These are phyloP conservation scores for Ennomos fuscantarius DNA, from an alignment of 2,888 invertebrate genomes.

Conservation along the genomic window DNA sequence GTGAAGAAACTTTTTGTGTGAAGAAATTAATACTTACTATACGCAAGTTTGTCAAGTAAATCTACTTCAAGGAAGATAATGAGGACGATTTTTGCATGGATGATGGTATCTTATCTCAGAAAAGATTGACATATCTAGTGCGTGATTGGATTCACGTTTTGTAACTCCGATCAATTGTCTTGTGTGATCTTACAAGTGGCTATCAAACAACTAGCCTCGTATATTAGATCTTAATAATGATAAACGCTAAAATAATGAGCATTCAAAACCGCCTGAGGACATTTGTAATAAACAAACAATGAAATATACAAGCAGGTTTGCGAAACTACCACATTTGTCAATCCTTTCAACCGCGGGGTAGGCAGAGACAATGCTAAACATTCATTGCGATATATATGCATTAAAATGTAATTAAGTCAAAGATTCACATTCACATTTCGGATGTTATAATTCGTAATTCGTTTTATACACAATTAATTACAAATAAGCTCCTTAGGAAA, in stretches of 20 bases:
- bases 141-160: constrained; percentile 11
- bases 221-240: constrained; percentile 42
- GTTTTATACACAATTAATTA: not conserved
- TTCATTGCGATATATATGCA: constrained; percentile 29
- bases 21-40: no score
- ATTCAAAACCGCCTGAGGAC: constrained; percentile 33
- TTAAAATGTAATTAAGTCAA: constrained; percentile 26
- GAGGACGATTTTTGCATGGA: no score
- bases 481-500: constrained; percentile 5
- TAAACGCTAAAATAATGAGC: constrained; percentile 43
- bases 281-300: constrained; percentile 43
- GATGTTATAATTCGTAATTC: constrained; percentile 13
- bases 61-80: no score
- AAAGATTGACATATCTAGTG: not conserved
- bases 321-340: constrained; percentile 51
- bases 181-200: constrained; percentile 34
- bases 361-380: constrained; percentile 44
- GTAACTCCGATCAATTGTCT: constrained; percentile 35
- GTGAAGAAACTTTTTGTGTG: no score
- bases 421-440: constrained; percentile 17
- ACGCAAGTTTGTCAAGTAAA: no score
- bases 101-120: no score
- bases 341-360: constrained; percentile 42
- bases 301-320: constrained; percentile 45
- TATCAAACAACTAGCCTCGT: constrained; percentile 33